These are phyloP conservation scores for Vombatus ursinus DNA, from an alignment of 2,113 vertebrate species.

Conservation along the genomic window DNA sequence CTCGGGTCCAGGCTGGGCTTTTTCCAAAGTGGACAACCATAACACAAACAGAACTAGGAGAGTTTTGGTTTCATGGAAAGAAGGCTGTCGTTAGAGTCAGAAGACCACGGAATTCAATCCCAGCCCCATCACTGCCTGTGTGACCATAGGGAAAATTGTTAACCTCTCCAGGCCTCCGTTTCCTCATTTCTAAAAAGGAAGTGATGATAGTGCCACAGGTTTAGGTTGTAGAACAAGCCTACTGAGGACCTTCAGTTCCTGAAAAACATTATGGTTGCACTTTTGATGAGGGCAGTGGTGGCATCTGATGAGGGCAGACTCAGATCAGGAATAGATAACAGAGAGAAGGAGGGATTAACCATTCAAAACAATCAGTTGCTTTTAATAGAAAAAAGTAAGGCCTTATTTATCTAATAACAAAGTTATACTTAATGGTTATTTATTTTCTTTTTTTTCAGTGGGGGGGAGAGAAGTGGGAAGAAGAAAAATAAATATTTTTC, in stretches of 20 bases:
- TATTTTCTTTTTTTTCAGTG: too few species aligned
- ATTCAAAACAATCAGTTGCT: background rate
- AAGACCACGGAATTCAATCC: background rate
- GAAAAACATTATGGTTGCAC: background rate
- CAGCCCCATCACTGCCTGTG: too few species aligned
- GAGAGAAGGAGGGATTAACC: background rate
- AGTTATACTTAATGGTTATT: too few species aligned
- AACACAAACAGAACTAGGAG: background rate
- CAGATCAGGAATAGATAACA: background rate
- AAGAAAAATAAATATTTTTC: too few species aligned
- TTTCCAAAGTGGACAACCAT: background rate
- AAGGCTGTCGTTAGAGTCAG: too few species aligned
- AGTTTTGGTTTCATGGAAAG: too few species aligned
- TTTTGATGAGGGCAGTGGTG: background rate
- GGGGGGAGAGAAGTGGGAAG: too few species aligned
- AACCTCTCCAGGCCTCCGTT: background rate
- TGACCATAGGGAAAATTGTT: background rate
- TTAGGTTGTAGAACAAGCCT: background rate
- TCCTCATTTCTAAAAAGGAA: background rate
- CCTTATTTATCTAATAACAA: background rate
- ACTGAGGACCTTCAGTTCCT: background rate
- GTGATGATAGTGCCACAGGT: background rate
- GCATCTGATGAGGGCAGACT: background rate
- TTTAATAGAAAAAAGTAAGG: background rate
- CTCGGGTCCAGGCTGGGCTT: background rate